Base-by-base conservation (phyloP, 92 coral and sea anemone species). In the Anthopleura xanthogrammica region DNA sequence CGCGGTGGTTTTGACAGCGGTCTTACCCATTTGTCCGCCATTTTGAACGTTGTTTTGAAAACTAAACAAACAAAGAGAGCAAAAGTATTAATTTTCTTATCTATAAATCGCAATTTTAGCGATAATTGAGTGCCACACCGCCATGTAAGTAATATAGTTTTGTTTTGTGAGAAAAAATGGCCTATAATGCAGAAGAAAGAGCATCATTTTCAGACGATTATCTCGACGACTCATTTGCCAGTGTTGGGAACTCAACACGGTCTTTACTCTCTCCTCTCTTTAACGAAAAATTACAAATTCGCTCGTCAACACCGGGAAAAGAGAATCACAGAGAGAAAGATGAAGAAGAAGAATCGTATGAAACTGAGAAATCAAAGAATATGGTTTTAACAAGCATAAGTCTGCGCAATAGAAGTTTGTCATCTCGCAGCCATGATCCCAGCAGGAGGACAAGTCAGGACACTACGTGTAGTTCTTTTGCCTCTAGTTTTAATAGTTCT, bases 241-340 rank as follows among this genome's bases (percentile, higher is more conserved):
- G 95, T 80, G 86, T 94, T 79, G 99, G 99, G 43, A 95, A 97
- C 80, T 97, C 99, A 52, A 97, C 99, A 52, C 90, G 98, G 20
- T 97, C 99, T 16, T 79, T 97, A 82, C 93, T 97, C 16, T 89
- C 97, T 10, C 99, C 99, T 19, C 68, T 83, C 43, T 83, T 76
- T 24, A 58, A 48, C 56, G 80, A 79, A 77, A 81, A 81, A 70
- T 64, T 81, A n/a, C 55, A 22, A 72, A 81, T 81, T 13, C 55
- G 74, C 56, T 64, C 84, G 5, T 81, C 84, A 41, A 81, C 84
- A 12, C 84, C 84, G 48, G 65, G 22, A 20, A 70, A 81, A 70
- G 77, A 70, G 23, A 48, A 58, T 9, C 84, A 71, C 7, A 29
- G 13, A 22, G 19, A 22, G 41, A 46, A 5, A 3, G 41, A 73